Base-by-base conservation (phyloP, 2,797 vertebrate genomes). In the Anguilla anguilla region DNA sequence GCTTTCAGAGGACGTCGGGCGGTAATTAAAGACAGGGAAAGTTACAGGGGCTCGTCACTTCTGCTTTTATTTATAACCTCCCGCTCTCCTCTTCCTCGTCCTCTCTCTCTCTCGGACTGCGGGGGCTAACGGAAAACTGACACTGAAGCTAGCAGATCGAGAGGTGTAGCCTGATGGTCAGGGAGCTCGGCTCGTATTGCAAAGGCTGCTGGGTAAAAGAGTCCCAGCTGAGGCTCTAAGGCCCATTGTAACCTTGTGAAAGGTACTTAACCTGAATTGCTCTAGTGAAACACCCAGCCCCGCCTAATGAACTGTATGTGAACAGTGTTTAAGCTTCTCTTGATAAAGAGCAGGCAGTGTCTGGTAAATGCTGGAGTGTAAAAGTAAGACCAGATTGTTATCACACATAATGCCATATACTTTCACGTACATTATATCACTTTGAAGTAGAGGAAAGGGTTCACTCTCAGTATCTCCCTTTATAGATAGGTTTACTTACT, bases 11-110 rank as follows among this genome's bases (percentile, higher is more conserved):
- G 90, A 67, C 83, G 88, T 57, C 53, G 67, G 53, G 89, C 87
- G 25, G 87, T 91, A 90, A 92, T 89, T 88, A 89, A 91, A 90
- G 90, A 88, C 91, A 89, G 89, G 90, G 61, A 35, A 53, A 87
- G 49, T 51, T 55, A 82, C 39, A 83, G 79, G 67, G 51, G 25
- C 25, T 59, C 64, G 59, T 84, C 84, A 85, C 74, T 91, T 88
- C n/a, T 84, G 88, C 86, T 89, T 77, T 77, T 19, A 77, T 39
- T 39, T 43, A 39, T 46, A n/a, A 81, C 3, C 77, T 81, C 49
- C 43, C 25, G 19, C 6, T 10, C 17, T 2, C 9, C n/a, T 81
- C 46, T 25, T 25, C 35, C 35, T 39, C 28, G 31, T 43, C 11
- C 17, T 49, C 46, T 51, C 43, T 81, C 43, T 51, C 43, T 81